phyloP scores from a whole-genome alignment of 1,140 invertebrate species.

The Bursaphelenchus mucronatus region DNA sequence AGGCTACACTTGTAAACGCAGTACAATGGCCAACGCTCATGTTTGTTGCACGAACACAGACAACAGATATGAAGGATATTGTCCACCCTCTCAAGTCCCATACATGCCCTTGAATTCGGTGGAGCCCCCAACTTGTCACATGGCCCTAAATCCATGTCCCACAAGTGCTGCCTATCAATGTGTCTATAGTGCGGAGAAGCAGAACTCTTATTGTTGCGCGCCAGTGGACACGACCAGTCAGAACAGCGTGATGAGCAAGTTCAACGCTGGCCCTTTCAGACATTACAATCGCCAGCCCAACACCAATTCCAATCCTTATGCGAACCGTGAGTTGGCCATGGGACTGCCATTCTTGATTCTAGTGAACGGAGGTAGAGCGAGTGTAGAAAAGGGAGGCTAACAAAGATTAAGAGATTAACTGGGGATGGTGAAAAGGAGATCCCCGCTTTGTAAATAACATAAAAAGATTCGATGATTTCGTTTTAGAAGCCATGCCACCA shows the following conservation, averaged over 20 bases:
- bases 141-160: conserved; percentile 54
- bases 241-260: neutral
- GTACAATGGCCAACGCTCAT: conserved; percentile 48
- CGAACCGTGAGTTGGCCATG: neutral
- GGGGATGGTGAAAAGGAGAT: too few species aligned
- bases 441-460: too few species aligned
- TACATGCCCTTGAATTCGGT: conserved; percentile 38
- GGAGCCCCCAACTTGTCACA: conserved; percentile 55
- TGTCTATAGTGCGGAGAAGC: conserved; percentile 59
- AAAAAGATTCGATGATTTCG: conserved; percentile 17
- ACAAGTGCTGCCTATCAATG: conserved; percentile 56
- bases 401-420: too few species aligned
- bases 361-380: neutral
- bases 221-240: conserved; percentile 45
- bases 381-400: conserved; percentile 17
- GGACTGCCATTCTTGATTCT: conserved; percentile 7
- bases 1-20: conserved; percentile 52
- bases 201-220: conserved; percentile 58
- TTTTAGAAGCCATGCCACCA: conserved; percentile 20
- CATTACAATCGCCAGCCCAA: conserved; percentile 22
- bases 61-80: conserved; percentile 49
- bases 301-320: conserved; percentile 21
- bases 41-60: conserved; percentile 48
- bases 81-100: conserved; percentile 55
- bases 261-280: conserved; percentile 6